phyloP scores from a whole-genome alignment of 2,888 invertebrate genomes.

The Epinotia brunnichana region DNA sequence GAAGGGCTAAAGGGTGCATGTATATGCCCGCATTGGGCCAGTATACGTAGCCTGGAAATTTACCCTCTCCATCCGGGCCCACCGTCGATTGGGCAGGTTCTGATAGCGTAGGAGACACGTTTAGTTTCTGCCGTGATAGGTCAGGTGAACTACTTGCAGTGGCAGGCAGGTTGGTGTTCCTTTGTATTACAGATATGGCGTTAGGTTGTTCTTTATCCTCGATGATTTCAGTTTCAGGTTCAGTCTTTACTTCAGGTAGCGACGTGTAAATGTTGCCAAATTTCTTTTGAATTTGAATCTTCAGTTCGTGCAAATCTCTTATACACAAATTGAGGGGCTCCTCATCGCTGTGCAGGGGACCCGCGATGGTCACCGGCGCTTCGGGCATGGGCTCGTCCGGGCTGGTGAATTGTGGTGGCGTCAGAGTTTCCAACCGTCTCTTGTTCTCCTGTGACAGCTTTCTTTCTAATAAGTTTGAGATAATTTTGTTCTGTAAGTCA shows the following conservation, averaged over 20 bases:
- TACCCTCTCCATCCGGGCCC: constrained; percentile 66
- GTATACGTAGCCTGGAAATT: constrained; percentile 84
- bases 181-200: constrained; percentile 77
- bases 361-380: constrained; percentile 66
- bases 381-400: constrained; percentile 71
- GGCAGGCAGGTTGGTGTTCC: constrained; percentile 70
- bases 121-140: constrained; percentile 63
- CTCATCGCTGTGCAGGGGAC: constrained; percentile 76
- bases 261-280: constrained; percentile 86
- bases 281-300: constrained; percentile 85
- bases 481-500: constrained; percentile 87
- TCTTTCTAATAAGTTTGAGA: constrained; percentile 87
- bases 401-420: constrained; percentile 67
- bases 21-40: constrained; percentile 89
- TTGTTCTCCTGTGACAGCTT: constrained; percentile 87
- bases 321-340: constrained; percentile 94
- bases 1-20: constrained; percentile 89
- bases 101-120: constrained; percentile 68
- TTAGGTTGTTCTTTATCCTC: constrained; percentile 78
- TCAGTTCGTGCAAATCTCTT: constrained; percentile 88
- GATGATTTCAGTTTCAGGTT: constrained; percentile 78
- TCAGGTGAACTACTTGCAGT: constrained; percentile 78
- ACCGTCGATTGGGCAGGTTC: constrained; percentile 73
- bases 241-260: constrained; percentile 83
- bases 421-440: constrained; percentile 68